Conservation (phyloP, 2,113 vertebrate genomes). For the Corvus cornix region DNA sequence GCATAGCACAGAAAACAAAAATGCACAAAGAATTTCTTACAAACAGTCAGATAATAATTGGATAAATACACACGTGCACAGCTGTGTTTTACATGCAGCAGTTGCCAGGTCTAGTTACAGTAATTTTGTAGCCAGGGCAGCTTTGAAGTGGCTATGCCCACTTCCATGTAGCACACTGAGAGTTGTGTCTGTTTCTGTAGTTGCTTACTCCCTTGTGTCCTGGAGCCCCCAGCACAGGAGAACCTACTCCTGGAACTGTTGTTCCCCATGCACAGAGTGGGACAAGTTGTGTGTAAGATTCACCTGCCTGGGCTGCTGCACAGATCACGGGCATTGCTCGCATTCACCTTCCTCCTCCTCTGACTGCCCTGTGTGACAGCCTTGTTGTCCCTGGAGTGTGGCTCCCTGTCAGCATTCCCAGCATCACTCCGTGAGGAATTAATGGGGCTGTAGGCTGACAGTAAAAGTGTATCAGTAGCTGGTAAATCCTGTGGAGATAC, state of each 20-base stretch:
- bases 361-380: not conserved
- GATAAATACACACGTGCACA: not conserved
- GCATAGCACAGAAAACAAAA: not conserved
- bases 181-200: not conserved
- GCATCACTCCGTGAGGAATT: fast-evolving
- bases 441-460: not conserved
- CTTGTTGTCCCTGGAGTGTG: not conserved
- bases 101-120: not conserved
- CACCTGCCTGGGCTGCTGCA: not conserved
- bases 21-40: not conserved
- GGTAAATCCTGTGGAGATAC: not conserved
- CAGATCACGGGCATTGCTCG: fast-evolving
- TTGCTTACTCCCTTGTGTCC: not conserved
- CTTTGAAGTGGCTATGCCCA: not conserved
- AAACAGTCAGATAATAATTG: not conserved
- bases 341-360: not conserved
- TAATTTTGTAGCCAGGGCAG: not conserved
- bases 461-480: not conserved
- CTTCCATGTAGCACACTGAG: not conserved
- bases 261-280: not conserved
- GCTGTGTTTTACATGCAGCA: not conserved
- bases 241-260: not conserved
- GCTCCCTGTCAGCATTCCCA: not conserved
- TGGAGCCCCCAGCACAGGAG: not conserved
- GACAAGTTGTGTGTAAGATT: fast-evolving